Evolutionary conservation across 2,888 invertebrate genomes (phyloP).

Genomic region (Andrena flavipes): DNA sequence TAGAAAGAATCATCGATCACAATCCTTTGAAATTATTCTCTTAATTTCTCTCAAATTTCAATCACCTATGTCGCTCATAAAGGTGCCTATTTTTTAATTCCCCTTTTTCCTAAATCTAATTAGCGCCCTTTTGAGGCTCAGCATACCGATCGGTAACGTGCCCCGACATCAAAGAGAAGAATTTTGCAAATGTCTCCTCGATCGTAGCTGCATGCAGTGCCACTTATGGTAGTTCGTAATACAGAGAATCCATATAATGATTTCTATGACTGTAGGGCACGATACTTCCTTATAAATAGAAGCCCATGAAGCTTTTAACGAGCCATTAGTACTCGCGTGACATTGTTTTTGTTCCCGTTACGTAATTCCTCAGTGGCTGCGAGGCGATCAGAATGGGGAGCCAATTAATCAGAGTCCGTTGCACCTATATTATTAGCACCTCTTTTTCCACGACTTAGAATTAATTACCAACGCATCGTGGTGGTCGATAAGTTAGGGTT

Average conservation of each 20-base stretch:
- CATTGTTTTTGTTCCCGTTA: neutral
- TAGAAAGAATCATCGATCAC: neutral
- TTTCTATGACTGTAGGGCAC: no score
- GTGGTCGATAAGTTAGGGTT: slow-evolving; percentile 79
- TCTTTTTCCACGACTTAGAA: slow-evolving; percentile 27
- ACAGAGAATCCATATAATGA: no score
- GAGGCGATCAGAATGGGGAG: neutral
- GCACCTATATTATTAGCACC: neutral
- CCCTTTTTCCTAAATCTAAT: neutral
- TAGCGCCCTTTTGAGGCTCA: neutral
- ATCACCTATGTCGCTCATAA: neutral
- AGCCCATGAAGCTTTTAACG: neutral
- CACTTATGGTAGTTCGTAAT: no score
- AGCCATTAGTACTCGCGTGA: neutral
- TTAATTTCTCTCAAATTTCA: neutral
- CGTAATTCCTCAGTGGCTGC: neutral
- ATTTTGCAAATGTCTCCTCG: neutral
- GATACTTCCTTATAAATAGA: neutral
- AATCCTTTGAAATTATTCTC: neutral
- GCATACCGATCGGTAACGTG: slow-evolving; percentile 32
- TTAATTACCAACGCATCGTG: slow-evolving; percentile 55
- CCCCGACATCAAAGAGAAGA: neutral
- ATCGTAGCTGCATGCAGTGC: no score
- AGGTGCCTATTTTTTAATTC: neutral
- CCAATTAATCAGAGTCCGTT: slow-evolving; percentile 2